A percentile compares a stretch with the other conserved stretches of the same genome.
phyloP scores from a whole-genome alignment of 2,888 invertebrate genomes.

The Osmoderma eremita region DNA sequence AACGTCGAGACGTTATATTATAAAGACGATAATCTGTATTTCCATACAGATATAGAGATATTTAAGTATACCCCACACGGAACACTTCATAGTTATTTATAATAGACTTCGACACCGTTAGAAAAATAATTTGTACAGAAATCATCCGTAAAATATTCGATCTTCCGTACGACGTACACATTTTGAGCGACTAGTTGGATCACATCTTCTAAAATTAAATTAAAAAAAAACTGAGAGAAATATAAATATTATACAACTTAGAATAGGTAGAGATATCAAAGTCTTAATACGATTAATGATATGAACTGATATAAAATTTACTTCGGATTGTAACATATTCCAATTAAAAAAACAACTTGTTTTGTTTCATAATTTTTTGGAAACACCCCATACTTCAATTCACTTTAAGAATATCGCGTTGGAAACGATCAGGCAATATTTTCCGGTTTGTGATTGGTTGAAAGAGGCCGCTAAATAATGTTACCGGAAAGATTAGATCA shows the following conservation, averaged over 20 bases:
- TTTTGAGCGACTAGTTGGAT: slow-evolving; percentile 62
- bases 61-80: slow-evolving; percentile 2
- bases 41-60: background rate
- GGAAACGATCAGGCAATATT: too few species aligned
- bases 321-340: too few species aligned
- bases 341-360: too few species aligned
- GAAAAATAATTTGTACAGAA: slow-evolving; percentile 52
- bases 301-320: too few species aligned
- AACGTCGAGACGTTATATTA: slow-evolving; percentile 29
- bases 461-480: too few species aligned
- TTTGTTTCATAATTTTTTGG: too few species aligned
- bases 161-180: slow-evolving; percentile 46
- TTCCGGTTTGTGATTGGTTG: too few species aligned
- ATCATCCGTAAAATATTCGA: slow-evolving; percentile 42
- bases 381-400: too few species aligned
- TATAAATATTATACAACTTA: slow-evolving; percentile 37
- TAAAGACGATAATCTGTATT: too few species aligned
- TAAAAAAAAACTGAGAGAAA: slow-evolving; percentile 47
- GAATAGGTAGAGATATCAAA: slow-evolving; percentile 1
- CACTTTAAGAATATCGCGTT: too few species aligned
- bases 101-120: slow-evolving; percentile 28
- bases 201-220: slow-evolving; percentile 58
- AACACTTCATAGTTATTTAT: slow-evolving; percentile 47
- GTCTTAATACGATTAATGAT: too few species aligned
- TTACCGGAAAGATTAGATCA: too few species aligned